phyloP scores from a whole-genome alignment of 2,797 vertebrate species.

The Thamnophis elegans region DNA sequence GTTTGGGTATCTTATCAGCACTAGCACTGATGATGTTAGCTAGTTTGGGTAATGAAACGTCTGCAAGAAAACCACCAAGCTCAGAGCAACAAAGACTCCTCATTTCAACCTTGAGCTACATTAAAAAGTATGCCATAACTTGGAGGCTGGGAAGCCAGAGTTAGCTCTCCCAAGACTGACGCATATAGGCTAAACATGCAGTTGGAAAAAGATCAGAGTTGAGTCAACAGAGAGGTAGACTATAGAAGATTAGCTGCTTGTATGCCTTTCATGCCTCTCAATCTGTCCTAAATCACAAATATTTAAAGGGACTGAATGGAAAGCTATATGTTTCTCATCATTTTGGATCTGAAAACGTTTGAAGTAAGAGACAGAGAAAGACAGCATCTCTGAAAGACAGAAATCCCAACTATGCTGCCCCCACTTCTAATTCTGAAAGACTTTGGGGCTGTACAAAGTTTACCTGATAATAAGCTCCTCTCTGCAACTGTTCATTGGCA shows the following conservation, averaged over 20 bases:
- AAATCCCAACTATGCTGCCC: not conserved
- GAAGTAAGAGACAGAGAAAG: not conserved
- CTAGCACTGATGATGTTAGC: not conserved
- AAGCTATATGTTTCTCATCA: not conserved
- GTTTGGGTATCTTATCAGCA: not conserved
- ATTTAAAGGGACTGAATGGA: not conserved
- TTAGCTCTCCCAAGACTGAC: not conserved
- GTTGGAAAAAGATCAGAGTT: not conserved
- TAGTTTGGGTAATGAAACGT: not conserved
- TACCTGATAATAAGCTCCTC: slow-evolving; percentile 91
- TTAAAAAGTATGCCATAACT: not conserved
- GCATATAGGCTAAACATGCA: not conserved
- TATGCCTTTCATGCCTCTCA: not conserved
- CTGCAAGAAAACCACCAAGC: not conserved
- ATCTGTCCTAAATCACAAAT: not conserved
- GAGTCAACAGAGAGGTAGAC: not conserved
- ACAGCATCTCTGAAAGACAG: not conserved
- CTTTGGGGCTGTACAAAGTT: slow-evolving; percentile 27
- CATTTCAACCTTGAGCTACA: not conserved
- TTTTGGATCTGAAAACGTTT: not conserved
- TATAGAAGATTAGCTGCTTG: not conserved
- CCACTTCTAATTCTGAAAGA: not conserved
- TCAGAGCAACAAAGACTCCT: not conserved
- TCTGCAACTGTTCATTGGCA: slow-evolving; percentile 89
- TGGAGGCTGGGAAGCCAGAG: not conserved